Evolutionary conservation across 2,888 invertebrate genomes (phyloP).

Genomic region (Perithous albicinctus): DNA sequence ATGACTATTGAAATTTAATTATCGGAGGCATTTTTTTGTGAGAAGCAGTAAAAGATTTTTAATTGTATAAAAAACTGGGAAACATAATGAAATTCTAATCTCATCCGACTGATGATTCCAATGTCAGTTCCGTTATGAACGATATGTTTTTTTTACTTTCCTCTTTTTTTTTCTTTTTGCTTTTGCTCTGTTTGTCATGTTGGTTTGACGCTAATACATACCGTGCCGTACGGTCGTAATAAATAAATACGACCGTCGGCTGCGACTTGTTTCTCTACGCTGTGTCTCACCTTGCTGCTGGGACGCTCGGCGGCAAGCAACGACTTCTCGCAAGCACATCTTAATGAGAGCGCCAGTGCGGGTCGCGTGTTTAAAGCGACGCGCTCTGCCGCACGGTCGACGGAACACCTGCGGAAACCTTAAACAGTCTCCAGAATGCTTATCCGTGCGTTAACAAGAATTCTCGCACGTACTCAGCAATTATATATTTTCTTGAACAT

Average conservation of each 20-base stretch:
- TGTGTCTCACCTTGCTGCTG: conserved; percentile 84
- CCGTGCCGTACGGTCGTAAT: conserved; percentile 80
- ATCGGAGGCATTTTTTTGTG: too few relatives aligned
- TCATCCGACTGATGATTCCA: too few relatives aligned
- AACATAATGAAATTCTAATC: too few relatives aligned
- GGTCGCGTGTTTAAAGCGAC: conserved; percentile 53
- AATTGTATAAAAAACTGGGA: too few relatives aligned
- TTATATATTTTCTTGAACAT: conserved; percentile 10
- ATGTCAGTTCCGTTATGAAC: conserved; percentile 47
- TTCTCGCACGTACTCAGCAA: conserved; percentile 9
- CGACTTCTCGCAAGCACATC: conserved; percentile 76
- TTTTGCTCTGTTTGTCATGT: conserved; percentile 28
- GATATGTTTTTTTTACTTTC: conserved; percentile 40
- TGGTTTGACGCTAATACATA: conserved; percentile 80
- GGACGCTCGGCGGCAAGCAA: conserved; percentile 79
- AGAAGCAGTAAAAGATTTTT: too few relatives aligned
- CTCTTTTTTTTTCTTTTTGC: conserved; percentile 12
- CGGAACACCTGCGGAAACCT: conserved; percentile 83
- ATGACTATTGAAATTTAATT: too few relatives aligned
- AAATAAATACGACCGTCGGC: conserved; percentile 78
- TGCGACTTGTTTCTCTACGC: conserved; percentile 82
- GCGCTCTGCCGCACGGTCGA: conserved; percentile 77
- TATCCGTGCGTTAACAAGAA: conserved; percentile 77
- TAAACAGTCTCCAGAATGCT: conserved; percentile 84
- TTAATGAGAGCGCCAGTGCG: conserved; percentile 78